phyloP scores from a whole-genome alignment of 2,113 vertebrate species.

The Irena cyanogastra region DNA sequence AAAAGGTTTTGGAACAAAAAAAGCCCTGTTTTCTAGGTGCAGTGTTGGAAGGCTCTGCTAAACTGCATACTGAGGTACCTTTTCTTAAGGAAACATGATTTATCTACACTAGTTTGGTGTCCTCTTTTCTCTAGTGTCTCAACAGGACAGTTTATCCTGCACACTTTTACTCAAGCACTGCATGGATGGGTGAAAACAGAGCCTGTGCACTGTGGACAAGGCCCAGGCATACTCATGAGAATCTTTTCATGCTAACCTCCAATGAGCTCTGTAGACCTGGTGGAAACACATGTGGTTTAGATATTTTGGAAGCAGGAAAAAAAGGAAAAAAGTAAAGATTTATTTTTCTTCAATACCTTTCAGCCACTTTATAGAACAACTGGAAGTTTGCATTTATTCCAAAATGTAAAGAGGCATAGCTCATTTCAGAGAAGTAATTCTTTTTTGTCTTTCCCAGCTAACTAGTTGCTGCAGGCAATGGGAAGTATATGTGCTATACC shows the following conservation, averaged over 20 bases:
- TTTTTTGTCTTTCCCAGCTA: neutral
- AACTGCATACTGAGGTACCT: neutral
- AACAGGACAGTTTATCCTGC: neutral
- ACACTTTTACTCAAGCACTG: neutral
- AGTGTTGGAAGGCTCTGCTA: neutral
- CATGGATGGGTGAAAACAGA: neutral
- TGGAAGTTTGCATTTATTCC: neutral
- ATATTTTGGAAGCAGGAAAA: neutral
- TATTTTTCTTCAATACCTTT: neutral
- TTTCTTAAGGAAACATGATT: neutral
- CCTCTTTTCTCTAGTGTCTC: neutral
- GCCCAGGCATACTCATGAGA: neutral
- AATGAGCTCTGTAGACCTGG: neutral
- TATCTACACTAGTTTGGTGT: neutral
- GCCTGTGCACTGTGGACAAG: neutral
- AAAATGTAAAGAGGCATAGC: neutral
- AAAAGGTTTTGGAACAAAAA: neutral
- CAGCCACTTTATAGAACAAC: neutral
- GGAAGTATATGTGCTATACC: neutral
- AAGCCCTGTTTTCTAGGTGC: accelerated
- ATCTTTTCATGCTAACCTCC: neutral
- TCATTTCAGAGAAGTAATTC: neutral
- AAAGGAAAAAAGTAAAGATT: neutral
- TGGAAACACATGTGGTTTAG: neutral
- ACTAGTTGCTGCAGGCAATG: neutral